Evolutionary conservation across 2,797 vertebrate species (phyloP), one percentile per base, ranked within the genome.

Genomic region (Chanos chanos): DNA sequence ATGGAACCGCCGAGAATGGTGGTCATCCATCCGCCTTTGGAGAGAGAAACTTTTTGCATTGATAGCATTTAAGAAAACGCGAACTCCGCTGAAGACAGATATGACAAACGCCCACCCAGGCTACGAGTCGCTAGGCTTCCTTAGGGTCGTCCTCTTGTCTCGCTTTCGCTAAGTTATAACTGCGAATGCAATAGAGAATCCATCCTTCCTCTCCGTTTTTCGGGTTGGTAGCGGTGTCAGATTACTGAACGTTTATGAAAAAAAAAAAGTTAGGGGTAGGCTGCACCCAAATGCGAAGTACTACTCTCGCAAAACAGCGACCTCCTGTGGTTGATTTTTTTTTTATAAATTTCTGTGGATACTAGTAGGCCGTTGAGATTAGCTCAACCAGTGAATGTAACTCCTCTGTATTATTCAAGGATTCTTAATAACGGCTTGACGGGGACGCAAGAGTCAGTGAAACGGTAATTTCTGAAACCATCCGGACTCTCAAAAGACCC

Each of bases 1-100:
- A 85, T 85, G 75, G 82, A 85, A 77, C 78, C 84, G 77, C 71
- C 68, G 83, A 85, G 83, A 89, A 80, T 71, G 81, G 81, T 70
- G 82, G 89, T 93, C 91, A 90, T 91, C 94, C 94, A 95, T 95
- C 89, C 82, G 87, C 81, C 59, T 70, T 77, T 74, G 80, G 62
- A 77, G 75, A 84, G 83, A 80, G 73, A 75, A 87, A 86, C 77
- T 81, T 80, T 76, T 77, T 72, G 67, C 73, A 68, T 72, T 52
- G 73, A 49, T 77, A 67, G 76, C 83, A 83, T 87, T 74, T 74
- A 81, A 70, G 41, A 55, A 54, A 21, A 15, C 63, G 48, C 60
- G 7, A 61, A n/a, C 52, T 49, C 72, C 62, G 56, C 12, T 47
- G 47, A 44, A 61, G 70, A 80, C 62, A 73, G 34, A n/a, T n/a